A percentile compares a stretch with the other conserved stretches of the same genome.
Evolutionary conservation across 2,113 vertebrate species (phyloP).

Genomic region (Etheostoma spectabile): DNA sequence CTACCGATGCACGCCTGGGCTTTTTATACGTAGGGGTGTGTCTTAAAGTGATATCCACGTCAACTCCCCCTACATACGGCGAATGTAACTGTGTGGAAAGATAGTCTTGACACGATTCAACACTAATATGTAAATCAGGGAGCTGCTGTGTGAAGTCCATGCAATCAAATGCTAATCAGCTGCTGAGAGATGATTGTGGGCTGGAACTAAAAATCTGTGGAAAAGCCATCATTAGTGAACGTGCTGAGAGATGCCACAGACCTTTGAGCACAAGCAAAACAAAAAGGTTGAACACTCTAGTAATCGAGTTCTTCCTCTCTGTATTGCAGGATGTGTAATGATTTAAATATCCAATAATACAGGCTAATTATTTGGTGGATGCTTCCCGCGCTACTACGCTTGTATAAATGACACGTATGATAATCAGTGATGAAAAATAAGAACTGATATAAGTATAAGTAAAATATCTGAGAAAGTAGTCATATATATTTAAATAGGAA

Average conservation of each 20-base stretch:
- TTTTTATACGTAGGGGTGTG: no score
- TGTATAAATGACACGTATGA: neutral
- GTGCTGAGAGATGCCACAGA: neutral
- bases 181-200: no score
- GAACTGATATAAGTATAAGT: no score
- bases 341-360: neutral
- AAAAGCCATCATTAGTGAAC: neutral
- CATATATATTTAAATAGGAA: no score
- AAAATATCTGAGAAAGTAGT: neutral
- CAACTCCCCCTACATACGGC: no score
- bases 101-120: no score
- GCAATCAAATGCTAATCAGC: neutral
- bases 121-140: no score
- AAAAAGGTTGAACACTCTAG: neutral
- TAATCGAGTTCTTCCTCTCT: neutral
- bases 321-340: neutral
- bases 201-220: neutral
- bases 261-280: neutral
- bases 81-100: no score
- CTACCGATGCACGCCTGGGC: no score
- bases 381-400: neutral
- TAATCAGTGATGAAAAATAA: neutral
- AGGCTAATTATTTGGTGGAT: neutral
- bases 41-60: no score
- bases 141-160: neutral